These are phyloP conservation scores for Cottus gobio DNA, from an alignment of 2,113 vertebrate genomes.

Conservation along the genomic window DNA sequence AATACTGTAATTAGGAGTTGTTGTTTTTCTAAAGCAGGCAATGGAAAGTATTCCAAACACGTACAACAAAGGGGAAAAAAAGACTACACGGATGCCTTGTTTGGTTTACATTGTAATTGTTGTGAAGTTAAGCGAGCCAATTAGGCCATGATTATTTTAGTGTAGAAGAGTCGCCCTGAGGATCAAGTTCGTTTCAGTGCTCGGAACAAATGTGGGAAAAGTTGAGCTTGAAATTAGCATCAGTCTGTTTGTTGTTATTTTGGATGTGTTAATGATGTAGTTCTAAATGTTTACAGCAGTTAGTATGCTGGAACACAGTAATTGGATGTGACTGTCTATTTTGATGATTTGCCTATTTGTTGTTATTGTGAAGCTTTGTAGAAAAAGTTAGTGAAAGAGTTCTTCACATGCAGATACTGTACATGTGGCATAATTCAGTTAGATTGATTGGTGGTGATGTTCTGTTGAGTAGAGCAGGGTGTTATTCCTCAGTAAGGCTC, in stretches of 20 bases:
- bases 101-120: constrained; percentile 76
- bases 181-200: constrained; percentile 62
- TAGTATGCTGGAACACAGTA: constrained; percentile 56
- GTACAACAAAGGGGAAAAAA: constrained; percentile 52
- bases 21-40: constrained; percentile 72
- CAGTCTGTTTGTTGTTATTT: constrained; percentile 70
- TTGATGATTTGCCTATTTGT: constrained; percentile 61
- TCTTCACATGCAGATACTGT: not conserved
- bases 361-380: constrained; percentile 40
- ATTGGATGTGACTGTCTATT: constrained; percentile 62
- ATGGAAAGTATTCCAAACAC: constrained; percentile 58
- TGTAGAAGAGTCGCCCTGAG: constrained; percentile 63
- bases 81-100: constrained; percentile 62
- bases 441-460: not conserved
- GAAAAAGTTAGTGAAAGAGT: constrained; percentile 7
- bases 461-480: not conserved
- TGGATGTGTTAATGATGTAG: constrained; percentile 66
- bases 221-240: constrained; percentile 71
- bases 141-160: constrained; percentile 79
- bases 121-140: constrained; percentile 80
- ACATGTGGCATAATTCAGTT: not conserved
- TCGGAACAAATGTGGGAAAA: constrained; percentile 64
- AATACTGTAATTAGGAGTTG: constrained; percentile 73
- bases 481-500: not conserved
- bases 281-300: constrained; percentile 68